Evolutionary conservation across 2,113 vertebrate species (phyloP), one percentile per base, ranked within the genome.

Genomic region (Tyrannus savana): DNA sequence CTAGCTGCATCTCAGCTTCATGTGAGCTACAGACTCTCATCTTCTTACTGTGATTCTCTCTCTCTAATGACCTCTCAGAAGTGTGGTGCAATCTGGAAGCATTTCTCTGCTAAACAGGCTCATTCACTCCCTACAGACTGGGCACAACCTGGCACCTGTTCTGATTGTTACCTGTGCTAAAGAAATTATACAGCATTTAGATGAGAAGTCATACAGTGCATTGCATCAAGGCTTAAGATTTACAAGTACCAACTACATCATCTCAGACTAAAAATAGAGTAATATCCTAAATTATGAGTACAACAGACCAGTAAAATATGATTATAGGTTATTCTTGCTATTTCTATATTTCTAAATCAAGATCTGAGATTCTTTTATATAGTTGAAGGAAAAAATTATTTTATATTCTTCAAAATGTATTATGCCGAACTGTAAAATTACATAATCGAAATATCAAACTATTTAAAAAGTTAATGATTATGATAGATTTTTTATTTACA

Each of bases 61-160:
- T 53, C 24, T 62, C 28, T 62, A 41, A 72, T 27, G 53, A 30
- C 3, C 2, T 44, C 28, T 10, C 17, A 72, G 50, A 66, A 72
- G 41, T 1, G 0, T 0, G 0, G 7, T 55, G 19, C 16, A 50
- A 16, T 50, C 39, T 55, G 79, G 56, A 72, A 50, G 5, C 5
- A 12, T 58, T 88, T 75, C 39, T 9, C 52, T 63, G 22, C 31
- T 71, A 53, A 49, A 39, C 22, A 72, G 28, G 4, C 23, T 50
- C 42, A 28, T 52, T 59, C 56, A 10, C 9, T 53, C 31, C 39
- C 31, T 50, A 35, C 35, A 3, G 2, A 27, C 33, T 4, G 3
- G 33, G 9, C 31, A 64, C 47, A 68, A 67, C 33, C 14, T 82
- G 19, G 24, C 5, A 4, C 21, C 39, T 35, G 22, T 78, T 21